Evolutionary conservation across 2,797 vertebrate species (phyloP), one percentile per base, ranked within the genome.

Genomic region (Microctenopoma lineatum): DNA sequence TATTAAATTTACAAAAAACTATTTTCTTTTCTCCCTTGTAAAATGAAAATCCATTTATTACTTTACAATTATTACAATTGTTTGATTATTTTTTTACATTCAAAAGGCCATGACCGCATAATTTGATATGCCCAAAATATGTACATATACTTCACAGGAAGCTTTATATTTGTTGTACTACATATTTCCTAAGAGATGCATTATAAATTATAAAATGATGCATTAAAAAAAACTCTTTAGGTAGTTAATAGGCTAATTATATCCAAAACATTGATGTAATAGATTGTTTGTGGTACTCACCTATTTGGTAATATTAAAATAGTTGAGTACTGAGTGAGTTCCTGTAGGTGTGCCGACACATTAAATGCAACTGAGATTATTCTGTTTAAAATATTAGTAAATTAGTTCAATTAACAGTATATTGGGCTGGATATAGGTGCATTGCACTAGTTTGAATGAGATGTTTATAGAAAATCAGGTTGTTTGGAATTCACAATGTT

Each of bases 401-500:
- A 82, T 80, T 16, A 60, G 45, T 15, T 57, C 12, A 38, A 66
- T 54, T 21, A 58, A 61, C 36, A 41, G 41, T 60, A 63, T 53
- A 73, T 48, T 67, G 59, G 29, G 16, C 34, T 74, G 59, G 47
- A 66, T 29, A n/a, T 45, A 13, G 16, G 13, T 44, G 62, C 12
- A 12, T 2, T 14, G 34, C 36, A 48, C 60, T 71, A 61, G 77
- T 75, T 64, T 70, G 69, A 59, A 78, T 79, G 39, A 73, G 45
- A 80, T 29, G 3, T 79, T 86, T 73, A 73, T 74, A 54, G 73
- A 65, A 84, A 70, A 34, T 52, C 58, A 63, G 66, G 79, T 81
- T 50, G 74, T 66, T 81, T 4, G 15, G 60, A 84, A 83, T 60
- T 73, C 27, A 66, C 21, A 64, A 59, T 83, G 38, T 64, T 50